phyloP scores from a whole-genome alignment of 1,140 invertebrate species.

The Drosophila azteca region DNA sequence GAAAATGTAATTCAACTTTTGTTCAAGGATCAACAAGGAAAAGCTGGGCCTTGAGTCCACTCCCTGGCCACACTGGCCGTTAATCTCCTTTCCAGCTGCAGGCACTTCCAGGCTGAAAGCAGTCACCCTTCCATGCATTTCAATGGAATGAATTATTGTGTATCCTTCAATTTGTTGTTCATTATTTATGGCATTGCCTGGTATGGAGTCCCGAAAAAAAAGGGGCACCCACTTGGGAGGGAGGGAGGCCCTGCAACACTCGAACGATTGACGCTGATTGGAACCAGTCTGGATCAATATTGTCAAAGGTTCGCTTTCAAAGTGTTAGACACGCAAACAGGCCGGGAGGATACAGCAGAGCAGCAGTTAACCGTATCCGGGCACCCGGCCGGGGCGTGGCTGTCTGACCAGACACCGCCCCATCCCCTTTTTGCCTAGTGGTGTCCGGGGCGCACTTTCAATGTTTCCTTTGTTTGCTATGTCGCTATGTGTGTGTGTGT shows the following conservation, averaged over 20 bases:
- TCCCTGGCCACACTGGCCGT: too few relatives aligned
- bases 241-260: neutral
- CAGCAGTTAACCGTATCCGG: slow-evolving; percentile 22
- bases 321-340: slow-evolving; percentile 41
- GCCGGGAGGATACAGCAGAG: slow-evolving; percentile 5
- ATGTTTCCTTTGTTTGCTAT: slow-evolving; percentile 50
- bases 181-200: neutral
- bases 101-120: too few relatives aligned
- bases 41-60: too few relatives aligned
- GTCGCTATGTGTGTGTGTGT: slow-evolving; percentile 51
- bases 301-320: slow-evolving; percentile 22
- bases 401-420: slow-evolving; percentile 6
- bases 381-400: slow-evolving; percentile 17
- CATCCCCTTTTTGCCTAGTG: slow-evolving; percentile 19
- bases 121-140: too few relatives aligned
- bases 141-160: too few relatives aligned
- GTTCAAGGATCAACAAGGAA: too few relatives aligned
- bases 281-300: slow-evolving; percentile 34
- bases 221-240: slow-evolving; percentile 8
- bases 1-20: too few relatives aligned
- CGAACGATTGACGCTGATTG: slow-evolving; percentile 48
- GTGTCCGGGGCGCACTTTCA: slow-evolving; percentile 31
- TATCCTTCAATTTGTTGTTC: too few relatives aligned
- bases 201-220: neutral
- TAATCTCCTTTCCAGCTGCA: too few relatives aligned